A percentile compares a stretch with the other conserved stretches of the same genome.
Conservation (phyloP, 2,113 vertebrate species). For the Microcebus griseorufus region DNA sequence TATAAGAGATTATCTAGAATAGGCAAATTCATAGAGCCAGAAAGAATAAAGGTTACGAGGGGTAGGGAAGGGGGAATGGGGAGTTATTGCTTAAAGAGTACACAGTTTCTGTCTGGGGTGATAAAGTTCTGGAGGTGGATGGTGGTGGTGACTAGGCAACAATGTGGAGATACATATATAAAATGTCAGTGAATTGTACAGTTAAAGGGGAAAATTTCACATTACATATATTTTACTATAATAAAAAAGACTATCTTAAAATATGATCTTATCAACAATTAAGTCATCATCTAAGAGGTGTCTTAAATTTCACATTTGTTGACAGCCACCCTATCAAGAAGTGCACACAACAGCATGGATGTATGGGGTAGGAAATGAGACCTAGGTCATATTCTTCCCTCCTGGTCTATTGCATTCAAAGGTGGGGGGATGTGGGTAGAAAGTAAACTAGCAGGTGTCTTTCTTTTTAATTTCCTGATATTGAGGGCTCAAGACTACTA, state of each 20-base stretch:
- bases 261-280: not conserved
- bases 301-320: slow-evolving; percentile 21
- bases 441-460: not conserved
- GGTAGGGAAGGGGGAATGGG: not conserved
- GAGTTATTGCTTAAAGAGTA: not conserved
- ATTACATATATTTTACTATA: not conserved
- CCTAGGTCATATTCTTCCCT: not conserved
- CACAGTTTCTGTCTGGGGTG: not conserved
- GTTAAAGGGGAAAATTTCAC: not conserved
- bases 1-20: not conserved
- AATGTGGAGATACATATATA: not conserved
- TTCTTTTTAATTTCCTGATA: not conserved
- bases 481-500: not conserved
- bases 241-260: not conserved
- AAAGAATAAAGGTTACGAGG: not conserved
- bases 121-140: not conserved
- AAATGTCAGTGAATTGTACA: not conserved
- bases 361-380: not conserved
- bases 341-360: not conserved
- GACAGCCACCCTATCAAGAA: not conserved
- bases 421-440: not conserved
- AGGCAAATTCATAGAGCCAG: not conserved
- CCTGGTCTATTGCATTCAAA: not conserved
- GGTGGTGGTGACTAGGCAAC: not conserved
- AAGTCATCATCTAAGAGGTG: not conserved